Evolutionary conservation across 2,797 vertebrate species (phyloP), one percentile per base, ranked within the genome.

Genomic region (Syndactyla subalaris): DNA sequence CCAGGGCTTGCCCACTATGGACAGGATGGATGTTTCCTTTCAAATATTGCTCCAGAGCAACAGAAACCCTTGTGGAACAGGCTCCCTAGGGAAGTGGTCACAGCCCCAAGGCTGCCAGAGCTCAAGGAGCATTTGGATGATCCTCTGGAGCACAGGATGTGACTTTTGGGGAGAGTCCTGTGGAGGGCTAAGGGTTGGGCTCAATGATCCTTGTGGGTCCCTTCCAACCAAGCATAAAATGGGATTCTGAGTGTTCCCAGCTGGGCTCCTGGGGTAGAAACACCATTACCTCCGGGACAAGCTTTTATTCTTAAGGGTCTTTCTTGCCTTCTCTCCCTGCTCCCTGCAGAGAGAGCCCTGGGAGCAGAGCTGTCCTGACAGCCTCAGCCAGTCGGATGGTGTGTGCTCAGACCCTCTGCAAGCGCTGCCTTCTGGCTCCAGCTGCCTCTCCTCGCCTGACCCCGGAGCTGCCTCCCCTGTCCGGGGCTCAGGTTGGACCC

Each of bases 281-380:
- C 4, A 29, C 46, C 36, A 15, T 36, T 6, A 10, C 14, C 48
- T 73, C 15, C 36, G 29, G 21, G 36, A 24, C 22, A 39, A 66
- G 10, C n/a, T 74, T 57, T 66, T 54, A 10, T 78, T 46, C 84
- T 79, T 43, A 85, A 80, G 20, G 9, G 9, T 68, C 19, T 84
- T 54, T 29, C 34, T 68, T 39, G 17, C 65, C 46, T 94, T 91
- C 13, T 92, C 68, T 78, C 76, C 80, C 55, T 9, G 2, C 21
- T 70, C 63, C 82, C 73, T 61, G 61, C 96, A 99, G 99, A 99
- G 98, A 88, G 99, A 99, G 86, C 97, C 99, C 0, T 99, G 99
- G 99, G 99, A 99, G 78, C 98, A 99, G 95, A 91, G 96, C 0
- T 94, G 97, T 24, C 71, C 98, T 0, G 98, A 99, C 61, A 93